phyloP scores from a whole-genome alignment of 2,797 vertebrate species.

The Choloepus didactylus region DNA sequence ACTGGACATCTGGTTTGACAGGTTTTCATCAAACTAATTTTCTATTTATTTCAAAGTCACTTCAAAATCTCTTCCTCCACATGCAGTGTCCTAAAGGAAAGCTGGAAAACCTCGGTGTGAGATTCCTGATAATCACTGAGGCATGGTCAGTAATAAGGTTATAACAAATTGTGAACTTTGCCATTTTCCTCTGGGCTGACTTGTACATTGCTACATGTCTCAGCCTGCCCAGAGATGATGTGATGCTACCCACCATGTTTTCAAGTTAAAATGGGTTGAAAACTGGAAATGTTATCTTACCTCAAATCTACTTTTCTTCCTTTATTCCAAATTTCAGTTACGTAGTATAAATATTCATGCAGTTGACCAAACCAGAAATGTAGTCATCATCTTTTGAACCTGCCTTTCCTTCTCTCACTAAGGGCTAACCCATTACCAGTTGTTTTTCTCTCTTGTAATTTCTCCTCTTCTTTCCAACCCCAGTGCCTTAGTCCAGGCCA shows the following conservation, averaged over 20 bases:
- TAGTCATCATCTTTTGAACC: not conserved
- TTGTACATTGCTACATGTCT: not conserved
- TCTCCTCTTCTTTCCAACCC: not conserved
- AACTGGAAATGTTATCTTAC: not conserved
- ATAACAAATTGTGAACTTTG: not conserved
- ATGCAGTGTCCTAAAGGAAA: not conserved
- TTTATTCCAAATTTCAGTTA: not conserved
- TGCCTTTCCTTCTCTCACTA: not conserved
- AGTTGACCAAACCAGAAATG: not conserved
- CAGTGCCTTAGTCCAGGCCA: not conserved
- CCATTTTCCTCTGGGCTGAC: not conserved
- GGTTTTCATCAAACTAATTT: not conserved
- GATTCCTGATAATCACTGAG: not conserved
- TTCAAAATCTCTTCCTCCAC: not conserved
- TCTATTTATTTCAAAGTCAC: not conserved
- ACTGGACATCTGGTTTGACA: too few relatives aligned
- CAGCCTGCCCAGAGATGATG: not conserved
- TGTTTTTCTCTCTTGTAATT: not conserved
- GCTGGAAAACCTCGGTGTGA: not conserved
- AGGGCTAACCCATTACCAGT: too few relatives aligned
- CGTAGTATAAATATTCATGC: not conserved
- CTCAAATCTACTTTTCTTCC: not conserved
- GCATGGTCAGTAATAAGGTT: not conserved
- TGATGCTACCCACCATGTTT: not conserved
- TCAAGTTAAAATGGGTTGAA: not conserved